Conservation (phyloP, 2,797 vertebrate species). For the Crocodylus rhombifer region DNA sequence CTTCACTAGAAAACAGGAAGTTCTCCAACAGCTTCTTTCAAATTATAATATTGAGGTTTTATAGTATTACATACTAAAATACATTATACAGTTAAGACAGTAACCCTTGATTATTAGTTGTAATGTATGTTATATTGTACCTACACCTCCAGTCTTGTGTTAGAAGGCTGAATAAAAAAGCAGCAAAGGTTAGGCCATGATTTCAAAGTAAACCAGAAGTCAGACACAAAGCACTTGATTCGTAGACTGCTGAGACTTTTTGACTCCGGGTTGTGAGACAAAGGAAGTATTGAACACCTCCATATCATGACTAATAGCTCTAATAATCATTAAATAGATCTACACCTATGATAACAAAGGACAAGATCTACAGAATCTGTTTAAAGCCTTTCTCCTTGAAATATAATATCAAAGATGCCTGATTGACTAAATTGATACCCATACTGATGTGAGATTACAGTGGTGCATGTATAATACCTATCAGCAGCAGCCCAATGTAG, state of each 20-base stretch:
- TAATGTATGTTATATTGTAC: constrained; percentile 4
- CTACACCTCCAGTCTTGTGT: background rate
- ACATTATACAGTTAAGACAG: constrained; percentile 1
- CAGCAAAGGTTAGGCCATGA: background rate
- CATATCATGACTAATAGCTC: background rate
- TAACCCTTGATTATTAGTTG: background rate
- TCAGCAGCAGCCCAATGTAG: background rate
- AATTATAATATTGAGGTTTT: background rate
- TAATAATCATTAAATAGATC: background rate
- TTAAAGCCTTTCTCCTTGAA: background rate
- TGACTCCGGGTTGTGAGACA: background rate
- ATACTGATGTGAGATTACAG: no score
- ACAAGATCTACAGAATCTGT: background rate
- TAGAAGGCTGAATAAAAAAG: background rate
- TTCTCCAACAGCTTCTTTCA: background rate
- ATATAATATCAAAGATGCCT: background rate
- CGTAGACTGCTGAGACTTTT: constrained; percentile 13
- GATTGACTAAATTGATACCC: background rate
- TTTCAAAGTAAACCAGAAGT: constrained; percentile 12
- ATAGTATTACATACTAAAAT: background rate
- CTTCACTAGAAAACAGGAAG: background rate
- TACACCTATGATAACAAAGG: background rate
- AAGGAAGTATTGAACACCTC: background rate
- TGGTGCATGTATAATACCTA: background rate
- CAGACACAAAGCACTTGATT: constrained; percentile 32